Percentiles rank a stretch among this genome's conserved stretches.
Conservation (phyloP, 2,888 invertebrate genomes). For the Hesperia comma region DNA sequence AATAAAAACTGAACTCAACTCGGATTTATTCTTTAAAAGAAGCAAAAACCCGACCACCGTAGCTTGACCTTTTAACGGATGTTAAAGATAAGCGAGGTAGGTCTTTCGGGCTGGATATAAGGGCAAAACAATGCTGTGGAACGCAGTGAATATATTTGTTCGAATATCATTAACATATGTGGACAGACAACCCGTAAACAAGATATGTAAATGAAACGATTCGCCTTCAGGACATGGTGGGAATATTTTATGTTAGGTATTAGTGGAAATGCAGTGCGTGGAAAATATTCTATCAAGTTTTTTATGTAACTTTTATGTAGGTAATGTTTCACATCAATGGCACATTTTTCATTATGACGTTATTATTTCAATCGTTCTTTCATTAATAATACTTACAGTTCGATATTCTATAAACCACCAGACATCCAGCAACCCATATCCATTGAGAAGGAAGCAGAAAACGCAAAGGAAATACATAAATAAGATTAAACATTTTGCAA, state of each 20-base stretch:
- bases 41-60: constrained; percentile 48
- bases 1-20: constrained; percentile 71
- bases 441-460: too few relatives aligned
- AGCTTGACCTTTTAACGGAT: constrained; percentile 46
- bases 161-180: constrained; percentile 70
- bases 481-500: too few relatives aligned
- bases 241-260: constrained; percentile 52
- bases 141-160: constrained; percentile 72
- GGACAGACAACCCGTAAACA: constrained; percentile 70
- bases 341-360: too few relatives aligned
- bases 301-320: too few relatives aligned
- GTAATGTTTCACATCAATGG: too few relatives aligned
- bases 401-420: too few relatives aligned
- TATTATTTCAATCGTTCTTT: too few relatives aligned
- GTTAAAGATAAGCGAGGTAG: constrained; percentile 34
- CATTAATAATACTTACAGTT: too few relatives aligned
- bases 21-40: constrained; percentile 75
- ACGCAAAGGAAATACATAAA: too few relatives aligned
- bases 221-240: constrained; percentile 50
- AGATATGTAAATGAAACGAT: constrained; percentile 72
- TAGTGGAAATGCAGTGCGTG: constrained; percentile 42
- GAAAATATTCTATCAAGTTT: background rate
- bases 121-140: constrained; percentile 62
- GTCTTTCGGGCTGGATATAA: constrained; percentile 47
- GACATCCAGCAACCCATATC: too few relatives aligned